Conservation (phyloP, 2,113 vertebrate genomes). For the Seriola aureovittata region DNA sequence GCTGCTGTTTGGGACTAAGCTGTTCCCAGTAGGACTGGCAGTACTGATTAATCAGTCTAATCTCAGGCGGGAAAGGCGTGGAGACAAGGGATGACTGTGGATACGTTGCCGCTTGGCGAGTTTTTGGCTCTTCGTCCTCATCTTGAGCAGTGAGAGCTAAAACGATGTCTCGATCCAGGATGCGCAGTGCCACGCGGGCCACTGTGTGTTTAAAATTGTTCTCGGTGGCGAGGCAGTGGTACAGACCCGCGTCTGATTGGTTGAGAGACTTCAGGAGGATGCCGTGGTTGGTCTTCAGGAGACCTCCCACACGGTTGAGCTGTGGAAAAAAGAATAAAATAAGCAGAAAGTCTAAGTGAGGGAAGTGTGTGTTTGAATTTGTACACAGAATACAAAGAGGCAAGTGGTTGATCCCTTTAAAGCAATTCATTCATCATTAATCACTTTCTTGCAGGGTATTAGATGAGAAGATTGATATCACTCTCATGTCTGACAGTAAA, state of each 20-base stretch:
- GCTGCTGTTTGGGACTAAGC: slow-evolving; percentile 72
- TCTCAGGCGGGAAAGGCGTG: slow-evolving; percentile 78
- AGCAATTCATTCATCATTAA: not conserved
- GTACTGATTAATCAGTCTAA: slow-evolving; percentile 85
- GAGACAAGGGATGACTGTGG: slow-evolving; percentile 36
- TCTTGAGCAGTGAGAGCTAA: slow-evolving; percentile 83
- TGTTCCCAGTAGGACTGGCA: slow-evolving; percentile 87
- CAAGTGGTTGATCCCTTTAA: not conserved
- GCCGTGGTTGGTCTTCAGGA: slow-evolving; percentile 86
- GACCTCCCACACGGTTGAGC: slow-evolving; percentile 80
- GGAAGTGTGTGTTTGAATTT: not conserved
- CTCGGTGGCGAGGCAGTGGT: slow-evolving; percentile 89
- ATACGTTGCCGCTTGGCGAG: slow-evolving; percentile 35
- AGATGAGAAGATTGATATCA: not conserved
- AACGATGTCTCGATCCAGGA: slow-evolving; percentile 87
- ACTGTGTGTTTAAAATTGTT: slow-evolving; percentile 89
- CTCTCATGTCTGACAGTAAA: not conserved
- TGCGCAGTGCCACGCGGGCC: slow-evolving; percentile 83
- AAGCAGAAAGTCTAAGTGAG: slow-evolving; percentile 1
- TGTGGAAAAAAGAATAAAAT: slow-evolving; percentile 46
- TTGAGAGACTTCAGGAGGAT: slow-evolving; percentile 87
- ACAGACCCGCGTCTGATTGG: slow-evolving; percentile 84
- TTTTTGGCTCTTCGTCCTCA: slow-evolving; percentile 71
- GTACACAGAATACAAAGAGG: not conserved
- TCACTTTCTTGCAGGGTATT: not conserved